Evolutionary conservation across 2,113 vertebrate species (phyloP), one percentile per base, ranked within the genome.

Genomic region (Lynx canadensis): DNA sequence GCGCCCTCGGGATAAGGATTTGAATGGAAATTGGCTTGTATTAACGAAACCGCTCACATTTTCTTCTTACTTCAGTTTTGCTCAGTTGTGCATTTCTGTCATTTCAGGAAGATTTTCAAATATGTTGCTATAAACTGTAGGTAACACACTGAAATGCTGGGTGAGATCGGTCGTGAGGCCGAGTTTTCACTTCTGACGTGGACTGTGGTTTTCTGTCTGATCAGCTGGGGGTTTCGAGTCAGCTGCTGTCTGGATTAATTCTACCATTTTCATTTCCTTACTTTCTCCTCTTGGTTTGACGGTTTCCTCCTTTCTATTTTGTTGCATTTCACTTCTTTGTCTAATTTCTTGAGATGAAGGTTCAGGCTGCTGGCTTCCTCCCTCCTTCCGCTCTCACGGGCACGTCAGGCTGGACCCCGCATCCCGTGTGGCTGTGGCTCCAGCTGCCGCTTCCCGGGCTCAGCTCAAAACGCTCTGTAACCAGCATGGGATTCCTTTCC

Each of bases 111-210:
- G 13, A 31, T 89, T 84, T 50, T n/a, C 36, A 76, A 63, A n/a
- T 3, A 21, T 3, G 0, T 57, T 33, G 25, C 63, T 23, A n/a
- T 19, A 7, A 50, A 66, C 7, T 10, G 5, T 31, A 29, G 13
- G 27, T 3, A 21, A 38, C 38, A 4, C 23, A n/a, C 3, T 38
- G 29, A 31, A 1, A 4, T 23, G 23, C 16, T 5, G 63, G 0
- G 16, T 19, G 14, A 10, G 4, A 1, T 3, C 5, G n/a, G 38
- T 3, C 41, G 12, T 1, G 0, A 0, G 0, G 2, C 31, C 33
- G 31, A 29, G 7, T 57, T 45, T 68, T 23, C 76, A 3, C 25
- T 41, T 19, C 33, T 5, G 33, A 9, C 3, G 1, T 4, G 4
- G 23, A 18, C 14, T 18, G 73, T 19, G 2, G 21, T 0, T 27